phyloP scores from a whole-genome alignment of 2,888 invertebrate genomes.

The Diabrotica balteata region DNA sequence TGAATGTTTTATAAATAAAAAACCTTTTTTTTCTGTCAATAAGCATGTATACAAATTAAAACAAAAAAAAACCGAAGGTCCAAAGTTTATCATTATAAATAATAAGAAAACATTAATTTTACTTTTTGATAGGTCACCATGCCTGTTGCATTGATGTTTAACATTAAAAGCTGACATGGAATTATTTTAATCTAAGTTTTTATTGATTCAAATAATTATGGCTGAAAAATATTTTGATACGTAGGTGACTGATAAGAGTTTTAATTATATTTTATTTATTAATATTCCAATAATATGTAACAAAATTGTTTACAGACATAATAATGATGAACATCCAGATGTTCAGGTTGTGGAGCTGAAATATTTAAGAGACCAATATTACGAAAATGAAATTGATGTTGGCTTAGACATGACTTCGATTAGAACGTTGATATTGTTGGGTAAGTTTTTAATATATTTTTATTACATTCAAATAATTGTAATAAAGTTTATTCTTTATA shows the following conservation, averaged over 20 bases:
- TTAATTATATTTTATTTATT: not conserved
- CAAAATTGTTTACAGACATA: conserved; percentile 1
- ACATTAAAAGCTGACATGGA: too few relatives aligned
- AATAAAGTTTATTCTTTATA: too few relatives aligned
- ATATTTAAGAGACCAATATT: conserved; percentile 41
- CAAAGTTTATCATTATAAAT: not conserved
- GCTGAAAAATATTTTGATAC: not conserved
- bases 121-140: too few relatives aligned
- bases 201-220: not conserved
- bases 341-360: conserved; percentile 47
- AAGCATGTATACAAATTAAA: not conserved
- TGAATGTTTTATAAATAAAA: too few relatives aligned
- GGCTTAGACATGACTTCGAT: conserved; percentile 52
- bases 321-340: conserved; percentile 21
- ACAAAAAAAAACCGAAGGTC: not conserved
- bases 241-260: not conserved
- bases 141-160: too few relatives aligned
- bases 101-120: too few relatives aligned
- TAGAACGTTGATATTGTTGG: conserved; percentile 50
- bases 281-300: not conserved
- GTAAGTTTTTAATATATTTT: conserved; percentile 43
- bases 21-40: not conserved
- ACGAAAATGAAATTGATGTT: conserved; percentile 48
- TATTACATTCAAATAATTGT: too few relatives aligned
- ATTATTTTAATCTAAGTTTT: too few relatives aligned